phyloP scores from a whole-genome alignment of 53 echinoderm and acorn worm genomes.

The Paracentrotus lividus region DNA sequence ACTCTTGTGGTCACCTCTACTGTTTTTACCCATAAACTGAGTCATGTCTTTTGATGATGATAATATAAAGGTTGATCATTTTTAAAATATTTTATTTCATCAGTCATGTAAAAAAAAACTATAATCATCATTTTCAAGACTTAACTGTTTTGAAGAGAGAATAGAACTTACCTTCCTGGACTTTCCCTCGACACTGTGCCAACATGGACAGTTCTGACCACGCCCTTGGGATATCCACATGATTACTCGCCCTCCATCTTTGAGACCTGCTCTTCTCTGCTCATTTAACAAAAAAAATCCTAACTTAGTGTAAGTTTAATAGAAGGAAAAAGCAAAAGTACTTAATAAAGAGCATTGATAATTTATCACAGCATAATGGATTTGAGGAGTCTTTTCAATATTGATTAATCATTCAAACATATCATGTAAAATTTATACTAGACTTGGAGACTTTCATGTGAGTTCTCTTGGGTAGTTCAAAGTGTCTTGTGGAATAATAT shows the following conservation, averaged over 20 bases:
- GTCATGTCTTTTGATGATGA: no score
- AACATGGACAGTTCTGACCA: constrained; percentile 98
- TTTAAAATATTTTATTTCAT: no score
- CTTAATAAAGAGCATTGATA: background rate
- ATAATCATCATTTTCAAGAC: background rate
- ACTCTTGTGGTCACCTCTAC: no score
- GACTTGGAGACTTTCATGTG: no score
- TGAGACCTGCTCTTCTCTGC: constrained; percentile 93
- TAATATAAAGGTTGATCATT: no score
- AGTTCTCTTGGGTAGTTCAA: no score
- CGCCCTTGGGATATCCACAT: constrained; percentile 95
- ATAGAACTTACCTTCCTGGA: constrained; percentile 90
- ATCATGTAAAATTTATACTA: no score
- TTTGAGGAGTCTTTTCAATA: background rate
- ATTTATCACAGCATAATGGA: background rate
- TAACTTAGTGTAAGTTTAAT: background rate
- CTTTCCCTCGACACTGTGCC: constrained; percentile 96
- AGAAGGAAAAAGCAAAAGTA: background rate
- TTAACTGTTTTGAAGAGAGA: background rate
- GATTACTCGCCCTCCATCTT: constrained; percentile 85
- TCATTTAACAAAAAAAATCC: background rate
- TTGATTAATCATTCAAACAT: background rate
- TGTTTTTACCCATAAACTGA: no score
- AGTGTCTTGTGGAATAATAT: background rate
- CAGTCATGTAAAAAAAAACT: no score